Evolutionary conservation across 2,888 invertebrate species (phyloP).

Genomic region (Ptychoptera albimana): DNA sequence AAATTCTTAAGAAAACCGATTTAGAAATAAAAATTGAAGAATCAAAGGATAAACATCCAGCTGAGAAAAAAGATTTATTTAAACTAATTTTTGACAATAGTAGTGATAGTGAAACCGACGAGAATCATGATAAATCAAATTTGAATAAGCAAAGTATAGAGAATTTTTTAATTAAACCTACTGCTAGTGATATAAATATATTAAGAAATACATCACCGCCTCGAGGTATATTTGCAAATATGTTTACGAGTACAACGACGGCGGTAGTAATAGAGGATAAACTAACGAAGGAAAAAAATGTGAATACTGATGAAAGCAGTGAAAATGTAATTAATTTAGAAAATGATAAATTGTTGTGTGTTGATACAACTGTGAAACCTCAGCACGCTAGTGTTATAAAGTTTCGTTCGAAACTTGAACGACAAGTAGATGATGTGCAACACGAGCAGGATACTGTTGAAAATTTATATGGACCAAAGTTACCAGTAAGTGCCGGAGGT

Average conservation of each 20-base stretch:
- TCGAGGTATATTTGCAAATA: constrained; percentile 43
- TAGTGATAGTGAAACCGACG: constrained; percentile 46
- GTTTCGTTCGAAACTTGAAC: neutral
- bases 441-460: neutral
- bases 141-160: constrained; percentile 20
- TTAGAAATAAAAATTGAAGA: constrained; percentile 23
- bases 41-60: constrained; percentile 26
- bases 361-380: neutral
- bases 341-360: too few relatives aligned
- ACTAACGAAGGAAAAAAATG: neutral
- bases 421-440: neutral
- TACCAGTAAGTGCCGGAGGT: neutral
- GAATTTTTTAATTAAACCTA: constrained; percentile 4
- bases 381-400: neutral
- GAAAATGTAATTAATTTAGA: neutral
- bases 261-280: neutral
- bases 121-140: constrained; percentile 14
- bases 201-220: constrained; percentile 52
- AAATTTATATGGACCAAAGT: constrained; percentile 1
- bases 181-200: constrained; percentile 35
- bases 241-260: constrained; percentile 13
- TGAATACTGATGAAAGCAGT: neutral
- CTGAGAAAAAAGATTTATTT: constrained; percentile 61
- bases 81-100: constrained; percentile 79
- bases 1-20: constrained; percentile 13